Percentiles rank a stretch among this genome's conserved stretches.
These are phyloP conservation scores for Tenthredo amoena DNA, from an alignment of 2,888 invertebrate genomes.

Conservation along the genomic window DNA sequence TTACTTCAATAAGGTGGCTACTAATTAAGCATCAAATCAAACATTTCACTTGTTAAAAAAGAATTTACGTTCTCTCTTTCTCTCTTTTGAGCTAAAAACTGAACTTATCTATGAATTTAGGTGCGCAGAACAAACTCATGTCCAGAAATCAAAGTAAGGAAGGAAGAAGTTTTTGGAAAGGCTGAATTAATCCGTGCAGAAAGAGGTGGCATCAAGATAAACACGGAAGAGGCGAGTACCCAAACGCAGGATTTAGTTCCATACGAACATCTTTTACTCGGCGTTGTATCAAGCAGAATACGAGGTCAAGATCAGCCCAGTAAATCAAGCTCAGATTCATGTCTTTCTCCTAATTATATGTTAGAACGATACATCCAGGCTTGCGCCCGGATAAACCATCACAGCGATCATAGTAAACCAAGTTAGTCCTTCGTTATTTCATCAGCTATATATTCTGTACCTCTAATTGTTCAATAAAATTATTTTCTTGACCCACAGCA, in stretches of 20 bases:
- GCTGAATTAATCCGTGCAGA: slow-evolving; percentile 51
- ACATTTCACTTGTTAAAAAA: too few relatives aligned
- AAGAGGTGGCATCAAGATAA: slow-evolving; percentile 59
- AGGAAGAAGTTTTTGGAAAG: slow-evolving; percentile 55
- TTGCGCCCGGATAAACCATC: slow-evolving; percentile 69
- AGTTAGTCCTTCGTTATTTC: slow-evolving; percentile 58
- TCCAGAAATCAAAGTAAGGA: slow-evolving; percentile 80
- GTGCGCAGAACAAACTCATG: slow-evolving; percentile 84
- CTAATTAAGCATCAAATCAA: not conserved
- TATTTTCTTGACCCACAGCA: not conserved
- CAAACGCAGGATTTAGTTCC: slow-evolving; percentile 88
- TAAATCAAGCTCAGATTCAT: slow-evolving; percentile 70
- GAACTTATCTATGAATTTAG: slow-evolving; percentile 62
- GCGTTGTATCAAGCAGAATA: slow-evolving; percentile 77
- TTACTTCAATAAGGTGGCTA: slow-evolving; percentile 62
- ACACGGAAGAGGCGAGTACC: slow-evolving; percentile 75
- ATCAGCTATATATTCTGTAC: not conserved
- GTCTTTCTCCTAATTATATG: slow-evolving; percentile 81
- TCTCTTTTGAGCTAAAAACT: not conserved
- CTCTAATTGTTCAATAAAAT: not conserved
- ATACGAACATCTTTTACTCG: slow-evolving; percentile 88
- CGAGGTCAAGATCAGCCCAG: slow-evolving; percentile 60
- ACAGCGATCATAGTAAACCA: slow-evolving; percentile 64
- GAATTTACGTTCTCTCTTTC: too few relatives aligned
- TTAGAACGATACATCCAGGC: slow-evolving; percentile 82